Evolutionary conservation across 2,888 invertebrate species (phyloP), one percentile per base, ranked within the genome.

Genomic region (Heliconius ethilla): DNA sequence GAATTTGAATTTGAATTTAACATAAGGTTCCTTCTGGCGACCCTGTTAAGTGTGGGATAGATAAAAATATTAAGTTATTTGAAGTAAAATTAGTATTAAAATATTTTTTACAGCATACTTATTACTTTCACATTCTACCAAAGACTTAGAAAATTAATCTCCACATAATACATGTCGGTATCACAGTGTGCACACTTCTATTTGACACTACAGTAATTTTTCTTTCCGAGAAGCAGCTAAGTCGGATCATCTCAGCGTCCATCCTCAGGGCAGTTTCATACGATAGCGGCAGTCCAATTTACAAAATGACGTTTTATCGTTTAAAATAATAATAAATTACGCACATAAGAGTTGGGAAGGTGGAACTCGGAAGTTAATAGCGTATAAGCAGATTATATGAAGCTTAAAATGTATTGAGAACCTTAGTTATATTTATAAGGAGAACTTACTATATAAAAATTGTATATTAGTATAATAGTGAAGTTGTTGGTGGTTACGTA

Each of bases 201-300:
- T 76, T 72, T 78, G 65, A 80, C 69, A 37, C 70, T 67, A 62
- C 33, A 80, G 81, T 80, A 82, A 82, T 83, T 84, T 86, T 84
- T 83, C 82, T 81, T 82, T 81, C 79, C 80, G 77, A 79, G 63
- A 80, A 82, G 81, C 75, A 82, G 82, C 82, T 84, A 83, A 81
- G 75, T 78, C 81, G 82, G 81, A 81, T 83, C 83, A 85, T 83
- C 82, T 75, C 59, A 72, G 37, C 59, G 72, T 72, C 72, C 72
- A 72, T 72, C 72, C 72, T 59, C 72, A 59, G 72, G 72, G 59
- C 72, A 72, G 33, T 72, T 72, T 72, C 72, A 59, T 72, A 59
- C 59, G 72, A 72, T 72, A 72, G 72, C 59, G 59, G 33, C 72
- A 59, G 55, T 72, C 72, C 72, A 72, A 72, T 72, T 72, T 72